Evolutionary conservation across 2,888 invertebrate genomes (phyloP).

Genomic region (Dysmachus trigonus): DNA sequence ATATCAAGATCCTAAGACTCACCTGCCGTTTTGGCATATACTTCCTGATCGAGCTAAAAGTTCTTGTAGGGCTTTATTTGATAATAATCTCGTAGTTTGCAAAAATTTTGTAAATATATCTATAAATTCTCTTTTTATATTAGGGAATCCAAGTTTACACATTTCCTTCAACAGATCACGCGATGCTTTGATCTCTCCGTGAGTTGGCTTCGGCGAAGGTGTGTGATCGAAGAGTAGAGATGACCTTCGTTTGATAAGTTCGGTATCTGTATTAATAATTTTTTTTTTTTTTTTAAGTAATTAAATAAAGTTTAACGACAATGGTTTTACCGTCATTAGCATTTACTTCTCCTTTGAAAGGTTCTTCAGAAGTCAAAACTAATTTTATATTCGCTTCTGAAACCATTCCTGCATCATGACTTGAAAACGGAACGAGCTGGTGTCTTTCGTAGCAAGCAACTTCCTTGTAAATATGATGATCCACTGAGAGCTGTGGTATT

Average conservation of each 20-base stretch:
- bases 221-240: conserved; percentile 78
- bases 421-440: conserved; percentile 79
- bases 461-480: conserved; percentile 77
- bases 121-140: conserved; percentile 71
- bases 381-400: conserved; percentile 73
- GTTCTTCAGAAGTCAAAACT: conserved; percentile 67
- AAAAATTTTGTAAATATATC: conserved; percentile 73
- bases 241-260: conserved; percentile 67
- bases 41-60: conserved; percentile 71
- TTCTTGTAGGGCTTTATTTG: conserved; percentile 74
- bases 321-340: conserved; percentile 55
- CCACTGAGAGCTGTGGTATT: conserved; percentile 70
- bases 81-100: conserved; percentile 73
- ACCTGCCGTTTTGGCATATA: conserved; percentile 78
- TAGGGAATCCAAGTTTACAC: conserved; percentile 70
- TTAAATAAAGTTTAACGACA: not conserved
- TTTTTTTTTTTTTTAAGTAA: not conserved
- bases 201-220: conserved; percentile 72
- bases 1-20: not conserved
- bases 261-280: conserved; percentile 53
- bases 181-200: conserved; percentile 76
- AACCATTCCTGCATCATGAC: conserved; percentile 75
- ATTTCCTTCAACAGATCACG: conserved; percentile 76
- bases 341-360: conserved; percentile 56
- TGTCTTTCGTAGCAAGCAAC: conserved; percentile 79